Conservation (phyloP, 2,888 invertebrate genomes). For the Ennomos fuscantarius region DNA sequence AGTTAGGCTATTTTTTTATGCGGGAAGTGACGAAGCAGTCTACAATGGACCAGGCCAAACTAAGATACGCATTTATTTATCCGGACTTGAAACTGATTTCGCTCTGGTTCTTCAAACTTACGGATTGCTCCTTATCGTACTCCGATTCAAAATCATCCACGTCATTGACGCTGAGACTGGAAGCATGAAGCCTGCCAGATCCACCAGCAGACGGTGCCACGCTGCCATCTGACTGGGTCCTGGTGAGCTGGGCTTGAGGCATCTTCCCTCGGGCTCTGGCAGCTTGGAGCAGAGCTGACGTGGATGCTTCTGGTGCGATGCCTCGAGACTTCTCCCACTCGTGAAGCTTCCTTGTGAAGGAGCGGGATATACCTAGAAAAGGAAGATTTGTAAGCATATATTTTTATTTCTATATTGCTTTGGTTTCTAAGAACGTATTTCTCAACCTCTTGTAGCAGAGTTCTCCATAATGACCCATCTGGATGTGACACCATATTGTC, state of each 20-base stretch:
- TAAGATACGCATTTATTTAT: no score
- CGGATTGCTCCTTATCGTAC: conserved; percentile 82
- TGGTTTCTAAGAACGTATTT: no score
- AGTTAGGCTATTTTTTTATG: no score
- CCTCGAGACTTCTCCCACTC: conserved; percentile 97
- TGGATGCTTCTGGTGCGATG: conserved; percentile 93
- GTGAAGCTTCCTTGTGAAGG: conserved; percentile 95
- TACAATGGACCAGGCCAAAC: no score
- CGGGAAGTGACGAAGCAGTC: no score
- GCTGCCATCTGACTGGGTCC: conserved; percentile 92
- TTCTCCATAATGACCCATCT: no score
- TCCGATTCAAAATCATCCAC: conserved; percentile 86
- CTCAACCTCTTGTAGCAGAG: no score
- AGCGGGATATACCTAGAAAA: conserved; percentile 89
- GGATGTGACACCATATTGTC: no score
- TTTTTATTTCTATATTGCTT: no score
- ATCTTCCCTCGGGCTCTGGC: conserved; percentile 64
- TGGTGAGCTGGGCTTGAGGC: conserved; percentile 79
- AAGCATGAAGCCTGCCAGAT: conserved; percentile 87
- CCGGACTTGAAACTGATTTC: no score
- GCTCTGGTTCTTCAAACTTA: conserved; percentile 43
- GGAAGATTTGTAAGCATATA: no score
- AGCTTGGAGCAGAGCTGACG: conserved; percentile 89
- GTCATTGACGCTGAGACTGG: conserved; percentile 90
- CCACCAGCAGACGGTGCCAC: conserved; percentile 85